Evolutionary conservation across 2,797 vertebrate species (phyloP).

Genomic region (Enteromius mattozi): DNA sequence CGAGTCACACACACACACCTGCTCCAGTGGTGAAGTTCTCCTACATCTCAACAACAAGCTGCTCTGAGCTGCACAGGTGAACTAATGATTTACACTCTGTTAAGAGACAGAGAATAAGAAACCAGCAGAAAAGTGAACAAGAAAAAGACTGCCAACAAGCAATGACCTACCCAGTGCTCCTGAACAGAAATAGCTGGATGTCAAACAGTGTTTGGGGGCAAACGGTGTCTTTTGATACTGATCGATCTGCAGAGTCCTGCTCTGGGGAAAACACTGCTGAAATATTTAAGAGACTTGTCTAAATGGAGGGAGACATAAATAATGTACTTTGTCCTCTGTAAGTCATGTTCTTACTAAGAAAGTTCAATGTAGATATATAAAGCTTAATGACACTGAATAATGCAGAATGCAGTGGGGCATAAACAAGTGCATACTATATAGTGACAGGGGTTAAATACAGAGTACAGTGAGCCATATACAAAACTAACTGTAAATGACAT

Average conservation of each 20-base stretch:
- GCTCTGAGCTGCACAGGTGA: constrained; percentile 16
- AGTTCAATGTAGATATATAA: constrained; percentile 49
- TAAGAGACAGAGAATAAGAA: constrained; percentile 32
- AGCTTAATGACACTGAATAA: constrained; percentile 43
- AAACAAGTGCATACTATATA: neutral
- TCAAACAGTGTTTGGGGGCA: constrained; percentile 71
- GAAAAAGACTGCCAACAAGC: constrained; percentile 37
- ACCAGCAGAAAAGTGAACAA: constrained; percentile 19
- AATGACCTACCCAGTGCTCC: constrained; percentile 57
- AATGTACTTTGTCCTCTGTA: constrained; percentile 58
- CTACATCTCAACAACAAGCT: constrained; percentile 23
- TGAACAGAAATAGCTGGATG: constrained; percentile 70
- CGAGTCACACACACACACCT: constrained; percentile 16
- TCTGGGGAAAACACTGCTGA: constrained; percentile 69
- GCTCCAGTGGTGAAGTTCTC: neutral
- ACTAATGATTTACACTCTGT: constrained; percentile 17
- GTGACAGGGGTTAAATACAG: constrained; percentile 22
- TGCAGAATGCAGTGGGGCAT: constrained; percentile 24
- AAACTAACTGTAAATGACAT: constrained; percentile 1
- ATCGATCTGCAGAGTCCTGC: constrained; percentile 73
- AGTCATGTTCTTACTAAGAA: constrained; percentile 51
- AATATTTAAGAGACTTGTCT: constrained; percentile 75
- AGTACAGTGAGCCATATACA: constrained; percentile 7
- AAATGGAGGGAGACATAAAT: constrained; percentile 69
- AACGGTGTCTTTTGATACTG: constrained; percentile 76